phyloP scores from a whole-genome alignment of 2,113 vertebrate genomes.

The Scartelaos histophorus region DNA sequence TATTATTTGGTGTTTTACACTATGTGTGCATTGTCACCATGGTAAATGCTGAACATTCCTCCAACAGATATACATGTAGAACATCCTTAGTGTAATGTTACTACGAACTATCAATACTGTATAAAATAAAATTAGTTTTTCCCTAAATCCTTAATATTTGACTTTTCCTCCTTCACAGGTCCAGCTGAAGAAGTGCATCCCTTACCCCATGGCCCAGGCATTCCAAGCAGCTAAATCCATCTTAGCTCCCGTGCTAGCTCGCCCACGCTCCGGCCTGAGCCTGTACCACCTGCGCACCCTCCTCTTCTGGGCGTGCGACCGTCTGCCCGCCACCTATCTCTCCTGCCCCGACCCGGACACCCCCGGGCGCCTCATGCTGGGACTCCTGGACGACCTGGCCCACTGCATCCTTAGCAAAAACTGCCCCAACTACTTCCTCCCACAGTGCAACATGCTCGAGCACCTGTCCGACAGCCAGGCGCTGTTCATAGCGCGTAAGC shows the following conservation, averaged over 20 bases:
- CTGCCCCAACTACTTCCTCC: conserved; percentile 86
- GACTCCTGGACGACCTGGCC: conserved; percentile 83
- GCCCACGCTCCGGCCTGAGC: conserved; percentile 77
- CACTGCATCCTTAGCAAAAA: conserved; percentile 82
- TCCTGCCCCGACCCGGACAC: conserved; percentile 73
- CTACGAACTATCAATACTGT: no score
- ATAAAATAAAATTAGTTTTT: not conserved
- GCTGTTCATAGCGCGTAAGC: conserved; percentile 74
- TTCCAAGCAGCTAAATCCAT: conserved; percentile 83
- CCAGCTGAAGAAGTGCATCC: conserved; percentile 85
- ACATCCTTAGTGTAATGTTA: no score
- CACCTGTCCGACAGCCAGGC: conserved; percentile 72
- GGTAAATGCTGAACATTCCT: no score
- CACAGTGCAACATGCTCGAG: conserved; percentile 82
- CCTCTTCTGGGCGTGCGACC: conserved; percentile 87
- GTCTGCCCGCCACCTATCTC: conserved; percentile 81
- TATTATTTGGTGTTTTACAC: no score
- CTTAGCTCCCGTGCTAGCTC: conserved; percentile 79
- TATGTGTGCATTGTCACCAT: no score
- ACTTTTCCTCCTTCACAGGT: conserved; percentile 55
- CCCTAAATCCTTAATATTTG: not conserved
- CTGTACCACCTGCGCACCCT: conserved; percentile 85
- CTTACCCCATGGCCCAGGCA: conserved; percentile 82
- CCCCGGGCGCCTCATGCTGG: conserved; percentile 81
- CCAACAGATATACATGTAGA: no score